Evolutionary conservation across 1,140 invertebrate genomes (phyloP), one percentile per base, ranked within the genome.

Genomic region (Papilio aristodemus): DNA sequence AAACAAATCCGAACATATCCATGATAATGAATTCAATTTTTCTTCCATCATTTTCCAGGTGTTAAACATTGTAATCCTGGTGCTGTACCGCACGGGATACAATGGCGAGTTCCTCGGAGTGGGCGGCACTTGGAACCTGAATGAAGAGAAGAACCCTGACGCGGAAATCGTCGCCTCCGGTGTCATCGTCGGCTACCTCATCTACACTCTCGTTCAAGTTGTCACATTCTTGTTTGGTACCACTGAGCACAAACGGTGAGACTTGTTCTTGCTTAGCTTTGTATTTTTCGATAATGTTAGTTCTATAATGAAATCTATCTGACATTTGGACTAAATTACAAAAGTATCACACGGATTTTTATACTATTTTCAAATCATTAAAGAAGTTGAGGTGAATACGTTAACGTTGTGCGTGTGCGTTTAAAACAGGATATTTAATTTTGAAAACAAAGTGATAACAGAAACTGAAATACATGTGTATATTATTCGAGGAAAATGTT

Each of bases 51-150:
- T 10, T 64, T 93, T 93, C 60, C 86, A 97, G 96, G 92, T 97
- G 10, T 76, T 97, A 50, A 97, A 97, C 84, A 90, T 97, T 63
- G 95, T 97, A 11, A 95, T 97, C 67, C 80, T 97, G 27, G 94
- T 97, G 50, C 90, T 97, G 0, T 97, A 97, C 86, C 94, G 96
- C 72, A 95, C 94, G 43, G 96, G 96, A n/a, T 95, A 95, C 83
- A 93, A 94, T 54, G 96, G 96, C 1, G 93, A 95, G 76, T 97
- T 97, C 83, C 91, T 97, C 43, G 96, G 96, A 27, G 95, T 97
- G 14, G 96, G 96, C 41, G 96, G 96, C 36, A 96, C 95, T 8
- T 97, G 96, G 96, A 97, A 97, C 87, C 88, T 97, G n/a, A 95
- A 96, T 78, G 96, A 97, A 86, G 95, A 96, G 78, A 97, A 97